A percentile compares a stretch with the other conserved stretches of the same genome.
Evolutionary conservation across 2,888 invertebrate species (phyloP).

Genomic region (Sinohyriopsis cumingii): DNA sequence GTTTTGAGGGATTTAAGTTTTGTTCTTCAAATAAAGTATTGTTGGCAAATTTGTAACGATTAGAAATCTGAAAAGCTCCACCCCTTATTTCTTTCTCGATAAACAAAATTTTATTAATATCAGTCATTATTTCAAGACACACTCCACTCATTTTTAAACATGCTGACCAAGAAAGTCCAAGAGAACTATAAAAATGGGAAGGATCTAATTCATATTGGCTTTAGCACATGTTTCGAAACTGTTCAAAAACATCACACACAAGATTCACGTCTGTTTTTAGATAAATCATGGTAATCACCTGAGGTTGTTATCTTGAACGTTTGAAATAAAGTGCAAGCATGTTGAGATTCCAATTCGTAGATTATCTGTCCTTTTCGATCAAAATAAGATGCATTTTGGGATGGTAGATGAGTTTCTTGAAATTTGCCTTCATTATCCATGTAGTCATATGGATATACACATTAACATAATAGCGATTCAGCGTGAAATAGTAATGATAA

Average conservation of each 20-base stretch:
- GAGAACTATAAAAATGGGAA: conserved; percentile 51
- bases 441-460: conserved; percentile 8
- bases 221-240: conserved; percentile 51
- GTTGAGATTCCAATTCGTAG: conserved; percentile 37
- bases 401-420: conserved; percentile 3
- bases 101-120: conserved; percentile 50
- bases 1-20: neutral
- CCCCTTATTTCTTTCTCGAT: conserved; percentile 33
- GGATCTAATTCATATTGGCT: conserved; percentile 53
- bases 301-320: neutral
- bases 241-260: conserved; percentile 64
- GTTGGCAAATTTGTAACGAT: conserved; percentile 39
- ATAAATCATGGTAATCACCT: conserved; percentile 10
- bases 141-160: conserved; percentile 51
- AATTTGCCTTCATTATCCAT: conserved; percentile 1
- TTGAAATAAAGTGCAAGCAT: conserved; percentile 37
- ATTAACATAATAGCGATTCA: conserved; percentile 2
- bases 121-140: conserved; percentile 48
- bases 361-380: neutral
- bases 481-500: neutral
- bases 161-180: conserved; percentile 62
- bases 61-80: conserved; percentile 34
- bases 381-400: conserved; percentile 3
- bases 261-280: conserved; percentile 42
- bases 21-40: conserved; percentile 51